These are phyloP conservation scores for Empidonax alnorum DNA, from an alignment of 2,113 vertebrate species.

Conservation along the genomic window DNA sequence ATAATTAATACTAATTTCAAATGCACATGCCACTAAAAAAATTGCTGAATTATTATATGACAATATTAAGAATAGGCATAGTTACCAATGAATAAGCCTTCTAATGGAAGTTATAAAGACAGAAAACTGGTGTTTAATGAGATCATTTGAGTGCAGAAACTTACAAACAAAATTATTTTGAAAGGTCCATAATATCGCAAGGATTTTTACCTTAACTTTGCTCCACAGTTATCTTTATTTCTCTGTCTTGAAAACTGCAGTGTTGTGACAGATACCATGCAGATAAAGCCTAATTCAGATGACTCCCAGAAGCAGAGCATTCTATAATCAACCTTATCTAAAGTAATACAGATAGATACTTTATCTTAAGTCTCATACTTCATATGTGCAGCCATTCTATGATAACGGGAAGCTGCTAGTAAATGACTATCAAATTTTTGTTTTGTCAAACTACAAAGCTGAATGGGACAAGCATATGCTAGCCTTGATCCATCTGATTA, in stretches of 20 bases:
- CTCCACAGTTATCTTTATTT: neutral
- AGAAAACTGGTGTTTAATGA: neutral
- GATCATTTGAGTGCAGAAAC: neutral
- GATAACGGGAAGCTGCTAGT: neutral
- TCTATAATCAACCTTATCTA: neutral
- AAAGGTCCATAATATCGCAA: neutral
- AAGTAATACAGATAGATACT: neutral
- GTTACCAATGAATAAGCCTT: neutral
- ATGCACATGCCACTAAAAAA: neutral
- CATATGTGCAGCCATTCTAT: neutral
- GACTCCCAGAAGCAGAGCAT: neutral
- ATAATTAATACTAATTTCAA: neutral
- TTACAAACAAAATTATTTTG: neutral
- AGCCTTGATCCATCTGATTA: neutral
- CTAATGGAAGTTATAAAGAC: neutral
- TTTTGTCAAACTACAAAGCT: neutral
- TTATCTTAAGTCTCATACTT: neutral
- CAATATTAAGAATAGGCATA: neutral
- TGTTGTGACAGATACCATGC: neutral
- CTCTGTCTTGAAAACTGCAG: neutral
- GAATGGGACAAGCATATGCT: neutral
- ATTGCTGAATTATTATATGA: neutral
- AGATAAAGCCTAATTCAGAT: neutral
- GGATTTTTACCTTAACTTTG: neutral
- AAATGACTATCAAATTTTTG: fast-evolving